Conservation (phyloP, 2,797 vertebrate species). For the Thamnophis elegans region DNA sequence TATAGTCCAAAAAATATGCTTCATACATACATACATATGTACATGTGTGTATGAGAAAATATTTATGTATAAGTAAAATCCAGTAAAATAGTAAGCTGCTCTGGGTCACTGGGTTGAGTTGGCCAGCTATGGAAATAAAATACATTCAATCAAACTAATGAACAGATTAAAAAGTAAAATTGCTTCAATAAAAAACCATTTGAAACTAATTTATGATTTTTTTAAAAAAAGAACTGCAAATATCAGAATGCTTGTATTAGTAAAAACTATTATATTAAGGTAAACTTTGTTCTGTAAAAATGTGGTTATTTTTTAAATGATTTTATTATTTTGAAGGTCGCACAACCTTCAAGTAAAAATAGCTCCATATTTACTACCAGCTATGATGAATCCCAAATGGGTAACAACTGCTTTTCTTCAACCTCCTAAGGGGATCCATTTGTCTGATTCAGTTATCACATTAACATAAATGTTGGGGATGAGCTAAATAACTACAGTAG, state of each 20-base stretch:
- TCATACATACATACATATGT: too few relatives aligned
- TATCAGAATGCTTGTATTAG: background rate
- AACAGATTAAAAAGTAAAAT: too few relatives aligned
- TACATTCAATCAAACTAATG: too few relatives aligned
- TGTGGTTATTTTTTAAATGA: background rate
- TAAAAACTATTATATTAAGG: background rate
- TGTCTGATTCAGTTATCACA: background rate
- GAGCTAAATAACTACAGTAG: background rate
- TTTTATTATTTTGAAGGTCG: background rate
- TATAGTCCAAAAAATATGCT: too few relatives aligned
- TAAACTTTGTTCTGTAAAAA: background rate
- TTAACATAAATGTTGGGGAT: background rate
- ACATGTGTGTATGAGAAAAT: too few relatives aligned
- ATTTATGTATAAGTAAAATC: too few relatives aligned
- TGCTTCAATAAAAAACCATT: background rate
- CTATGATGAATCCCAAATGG: background rate
- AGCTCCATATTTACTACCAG: background rate
- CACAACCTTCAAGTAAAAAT: background rate
- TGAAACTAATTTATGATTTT: background rate
- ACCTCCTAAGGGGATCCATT: background rate
- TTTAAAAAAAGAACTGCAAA: background rate
- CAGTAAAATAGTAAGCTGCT: too few relatives aligned
- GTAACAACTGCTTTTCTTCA: background rate
- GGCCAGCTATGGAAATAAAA: too few relatives aligned
- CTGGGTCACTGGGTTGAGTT: too few relatives aligned